Conservation (phyloP, 2,888 invertebrate genomes). For the Cephus sareptanus region DNA sequence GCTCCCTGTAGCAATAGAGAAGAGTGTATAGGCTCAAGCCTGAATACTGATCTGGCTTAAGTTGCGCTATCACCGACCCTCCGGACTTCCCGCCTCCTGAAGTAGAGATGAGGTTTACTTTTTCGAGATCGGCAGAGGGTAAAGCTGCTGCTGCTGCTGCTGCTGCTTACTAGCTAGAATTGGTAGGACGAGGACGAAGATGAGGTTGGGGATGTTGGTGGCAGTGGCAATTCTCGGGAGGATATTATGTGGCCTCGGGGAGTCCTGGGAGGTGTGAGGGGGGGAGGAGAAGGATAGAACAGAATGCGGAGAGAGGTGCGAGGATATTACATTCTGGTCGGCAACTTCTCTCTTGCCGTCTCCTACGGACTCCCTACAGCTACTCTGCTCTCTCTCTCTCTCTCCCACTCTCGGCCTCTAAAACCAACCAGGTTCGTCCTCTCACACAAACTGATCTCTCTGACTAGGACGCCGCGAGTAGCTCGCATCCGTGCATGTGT, state of each 20-base stretch:
- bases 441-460: no score
- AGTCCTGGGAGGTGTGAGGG: constrained; percentile 19
- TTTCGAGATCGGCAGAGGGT: background rate
- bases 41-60: constrained; percentile 3
- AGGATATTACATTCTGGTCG: constrained; percentile 36
- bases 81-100: background rate
- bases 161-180: no score
- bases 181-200: no score
- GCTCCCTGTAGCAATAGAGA: no score
- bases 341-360: constrained; percentile 20
- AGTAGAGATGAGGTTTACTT: constrained; percentile 1
- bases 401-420: background rate
- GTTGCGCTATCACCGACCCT: background rate
- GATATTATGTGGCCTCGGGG: constrained; percentile 39
- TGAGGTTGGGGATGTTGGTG: background rate
- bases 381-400: constrained; percentile 2
- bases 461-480: no score
- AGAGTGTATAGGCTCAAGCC: no score
- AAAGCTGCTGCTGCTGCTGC: no score
- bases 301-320: constrained; percentile 22
- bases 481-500: no score
- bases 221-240: constrained; percentile 22
- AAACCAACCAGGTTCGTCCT: background rate
- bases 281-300: constrained; percentile 13
- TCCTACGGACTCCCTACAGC: constrained; percentile 16